Evolutionary conservation across 2,797 vertebrate genomes (phyloP), one percentile per base, ranked within the genome.

Genomic region (Cyprinodon diabolis): DNA sequence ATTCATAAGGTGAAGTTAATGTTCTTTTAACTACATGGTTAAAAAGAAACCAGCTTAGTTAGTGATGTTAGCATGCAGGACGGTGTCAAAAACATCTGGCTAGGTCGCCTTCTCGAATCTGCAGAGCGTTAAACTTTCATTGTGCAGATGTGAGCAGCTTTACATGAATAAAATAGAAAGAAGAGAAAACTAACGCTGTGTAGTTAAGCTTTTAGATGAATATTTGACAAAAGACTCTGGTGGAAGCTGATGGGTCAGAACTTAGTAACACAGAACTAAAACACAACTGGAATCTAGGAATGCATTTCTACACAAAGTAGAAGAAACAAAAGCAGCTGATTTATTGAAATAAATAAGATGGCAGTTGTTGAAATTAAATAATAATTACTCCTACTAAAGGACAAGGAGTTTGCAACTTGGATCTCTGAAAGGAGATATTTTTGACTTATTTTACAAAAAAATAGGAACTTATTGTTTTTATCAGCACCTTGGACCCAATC

Each of bases 401-500:
- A 54, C 15, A 21, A 23, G n/a, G 12, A 43, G 23, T 43, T 55
- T 21, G 14, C 25, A 4, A 51, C 48, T 25, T 37, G 17, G 14
- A 56, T 51, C 35, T 79, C 48, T 55, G 48, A 63, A 71, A 49
- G n/a, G 19, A 25, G 63, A 4, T 47, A 47, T 63, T 49, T 30
- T 48, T 21, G 35, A 54, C 7, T 52, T 23, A 13, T 45, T 71
- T 72, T 49, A 58, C 35, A 60, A 49, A 5, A 57, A 37, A 19
- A 76, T 17, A 43, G 23, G 43, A 17, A 17, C 11, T 65, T 43
- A 6, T 51, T 13, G 21, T 6, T 21, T 10, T 51, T 13, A 43
- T 37, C 74, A 52, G 23, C 19, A 40, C 67, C 60, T 15, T 3
- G 15, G 35, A 52, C 51, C 49, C n/a, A 19, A 7, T 23, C 55